Conservation (phyloP, 2,113 vertebrate genomes). For the Rallus limicola region DNA sequence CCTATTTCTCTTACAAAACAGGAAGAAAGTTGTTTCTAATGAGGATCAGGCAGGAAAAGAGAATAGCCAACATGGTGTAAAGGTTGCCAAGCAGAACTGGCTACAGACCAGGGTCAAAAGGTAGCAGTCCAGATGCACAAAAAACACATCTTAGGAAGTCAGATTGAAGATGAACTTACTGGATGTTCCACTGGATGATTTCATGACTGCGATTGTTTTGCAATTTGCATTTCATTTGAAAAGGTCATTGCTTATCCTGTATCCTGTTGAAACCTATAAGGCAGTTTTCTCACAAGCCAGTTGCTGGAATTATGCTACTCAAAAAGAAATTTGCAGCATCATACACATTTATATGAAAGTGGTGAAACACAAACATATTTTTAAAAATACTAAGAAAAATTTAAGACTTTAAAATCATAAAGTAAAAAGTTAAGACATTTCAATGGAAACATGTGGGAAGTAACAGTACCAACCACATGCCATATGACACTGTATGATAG, state of each 20-base stretch:
- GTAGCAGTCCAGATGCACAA: background rate
- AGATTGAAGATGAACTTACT: background rate
- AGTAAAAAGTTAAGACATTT: background rate
- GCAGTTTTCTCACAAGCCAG: background rate
- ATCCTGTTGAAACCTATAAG: constrained; percentile 19
- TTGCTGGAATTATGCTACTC: background rate
- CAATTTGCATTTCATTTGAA: constrained; percentile 42
- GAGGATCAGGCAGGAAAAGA: constrained; percentile 33
- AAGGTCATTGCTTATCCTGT: constrained; percentile 51
- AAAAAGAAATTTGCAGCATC: background rate
- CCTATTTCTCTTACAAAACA: constrained; percentile 54
- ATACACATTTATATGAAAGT: background rate
- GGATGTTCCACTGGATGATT: constrained; percentile 5
- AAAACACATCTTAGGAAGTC: constrained; percentile 55
- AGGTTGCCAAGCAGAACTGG: background rate
- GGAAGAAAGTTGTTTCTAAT: constrained; percentile 39
- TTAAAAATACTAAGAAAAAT: background rate
- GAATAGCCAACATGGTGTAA: constrained; percentile 36
- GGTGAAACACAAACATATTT: background rate
- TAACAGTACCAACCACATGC: background rate
- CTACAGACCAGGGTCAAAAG: constrained; percentile 40
- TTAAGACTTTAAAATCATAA: background rate
- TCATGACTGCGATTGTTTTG: constrained; percentile 14
- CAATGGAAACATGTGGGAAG: background rate
- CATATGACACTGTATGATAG: background rate